Conservation (phyloP, 2,797 vertebrate species). For the Sphenodon punctatus region DNA sequence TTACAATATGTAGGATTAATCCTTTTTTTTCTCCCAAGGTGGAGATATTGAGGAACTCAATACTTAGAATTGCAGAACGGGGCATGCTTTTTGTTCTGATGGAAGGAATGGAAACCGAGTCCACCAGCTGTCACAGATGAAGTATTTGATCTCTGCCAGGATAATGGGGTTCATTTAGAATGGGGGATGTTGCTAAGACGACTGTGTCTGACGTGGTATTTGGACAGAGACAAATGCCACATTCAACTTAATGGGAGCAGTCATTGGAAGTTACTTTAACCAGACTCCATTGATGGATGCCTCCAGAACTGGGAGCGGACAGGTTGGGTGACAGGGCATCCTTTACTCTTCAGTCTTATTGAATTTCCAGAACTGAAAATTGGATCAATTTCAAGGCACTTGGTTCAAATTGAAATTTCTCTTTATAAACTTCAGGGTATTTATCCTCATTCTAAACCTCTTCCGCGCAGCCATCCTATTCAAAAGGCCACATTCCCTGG, state of each 20-base stretch:
- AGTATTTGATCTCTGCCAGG: neutral
- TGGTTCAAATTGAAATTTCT: slow-evolving; percentile 60
- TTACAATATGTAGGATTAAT: slow-evolving; percentile 30
- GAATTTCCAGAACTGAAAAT: slow-evolving; percentile 62
- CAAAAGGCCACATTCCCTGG: slow-evolving; percentile 51
- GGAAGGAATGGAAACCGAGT: neutral
- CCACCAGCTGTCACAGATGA: neutral
- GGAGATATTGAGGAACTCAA: neutral
- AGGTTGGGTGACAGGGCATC: slow-evolving; percentile 53
- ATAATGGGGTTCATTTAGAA: slow-evolving; percentile 24
- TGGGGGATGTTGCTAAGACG: neutral
- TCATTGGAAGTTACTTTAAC: slow-evolving; percentile 1
- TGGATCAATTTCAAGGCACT: slow-evolving; percentile 49
- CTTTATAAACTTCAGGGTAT: slow-evolving; percentile 53
- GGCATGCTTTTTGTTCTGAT: neutral
- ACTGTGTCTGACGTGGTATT: neutral
- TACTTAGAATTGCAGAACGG: slow-evolving; percentile 9
- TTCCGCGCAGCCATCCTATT: slow-evolving; percentile 50
- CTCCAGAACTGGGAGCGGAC: slow-evolving; percentile 18
- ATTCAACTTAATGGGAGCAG: slow-evolving; percentile 15
- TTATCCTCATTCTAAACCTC: slow-evolving; percentile 54
- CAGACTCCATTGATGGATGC: slow-evolving; percentile 41
- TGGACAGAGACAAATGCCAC: neutral
- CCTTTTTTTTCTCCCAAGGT: neutral
- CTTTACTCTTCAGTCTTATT: slow-evolving; percentile 54